A percentile compares a stretch with the other conserved stretches of the same genome.
Evolutionary conservation across 2,797 vertebrate genomes (phyloP).

Genomic region (Etheostoma perlongum): DNA sequence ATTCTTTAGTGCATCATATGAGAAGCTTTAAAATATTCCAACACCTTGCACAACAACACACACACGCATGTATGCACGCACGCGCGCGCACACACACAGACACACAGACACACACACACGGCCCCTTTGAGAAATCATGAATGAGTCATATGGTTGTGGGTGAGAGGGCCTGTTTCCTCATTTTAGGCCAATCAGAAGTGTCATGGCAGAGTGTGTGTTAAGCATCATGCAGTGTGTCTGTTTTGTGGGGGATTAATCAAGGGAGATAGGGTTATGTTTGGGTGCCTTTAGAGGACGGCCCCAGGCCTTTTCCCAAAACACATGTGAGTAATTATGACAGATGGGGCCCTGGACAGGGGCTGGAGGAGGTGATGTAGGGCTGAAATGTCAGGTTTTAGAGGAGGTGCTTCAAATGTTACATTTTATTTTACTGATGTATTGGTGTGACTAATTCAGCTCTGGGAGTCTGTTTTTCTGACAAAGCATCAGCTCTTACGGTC

Average conservation of each 20-base stretch:
- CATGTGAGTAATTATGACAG: conserved; percentile 74
- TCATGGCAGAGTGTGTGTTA: conserved; percentile 28
- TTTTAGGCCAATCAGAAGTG: conserved; percentile 41
- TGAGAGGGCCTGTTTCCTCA: conserved; percentile 20
- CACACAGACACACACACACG: too few species aligned
- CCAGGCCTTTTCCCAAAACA: conserved; percentile 71
- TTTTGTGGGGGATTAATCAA: conserved; percentile 60
- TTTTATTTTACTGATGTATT: conserved; percentile 48
- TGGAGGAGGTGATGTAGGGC: conserved; percentile 35
- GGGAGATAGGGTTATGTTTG: conserved; percentile 52
- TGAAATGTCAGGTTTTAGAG: conserved; percentile 38
- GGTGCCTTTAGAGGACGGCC: conserved; percentile 63
- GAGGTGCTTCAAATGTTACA: conserved; percentile 31
- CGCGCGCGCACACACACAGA: background rate
- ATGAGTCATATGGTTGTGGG: conserved; percentile 48
- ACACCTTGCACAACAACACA: conserved; percentile 10
- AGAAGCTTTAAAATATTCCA: background rate
- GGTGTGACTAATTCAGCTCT: conserved; percentile 55
- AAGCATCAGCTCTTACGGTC: conserved; percentile 40
- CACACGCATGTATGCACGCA: background rate
- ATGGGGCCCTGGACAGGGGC: conserved; percentile 48
- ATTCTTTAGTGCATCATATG: background rate
- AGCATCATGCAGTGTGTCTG: conserved; percentile 45
- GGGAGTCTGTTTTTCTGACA: conserved; percentile 45
- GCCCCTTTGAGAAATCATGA: conserved; percentile 36